phyloP scores from a whole-genome alignment of 2,113 vertebrate genomes.

The Ceyx cyanopectus region DNA sequence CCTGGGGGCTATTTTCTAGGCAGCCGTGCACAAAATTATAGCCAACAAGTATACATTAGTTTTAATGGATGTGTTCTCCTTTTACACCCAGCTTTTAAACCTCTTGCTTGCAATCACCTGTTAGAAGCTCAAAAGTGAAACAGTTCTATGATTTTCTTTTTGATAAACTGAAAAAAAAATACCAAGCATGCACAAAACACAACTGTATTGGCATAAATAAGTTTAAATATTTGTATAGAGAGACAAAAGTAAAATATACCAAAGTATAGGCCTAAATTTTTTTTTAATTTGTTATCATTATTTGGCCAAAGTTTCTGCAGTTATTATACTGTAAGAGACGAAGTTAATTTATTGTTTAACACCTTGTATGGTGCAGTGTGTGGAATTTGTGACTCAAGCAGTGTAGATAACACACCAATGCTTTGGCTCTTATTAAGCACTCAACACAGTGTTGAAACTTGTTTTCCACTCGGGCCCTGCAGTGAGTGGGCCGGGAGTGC shows the following conservation, averaged over 20 bases:
- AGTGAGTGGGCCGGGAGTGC: not conserved
- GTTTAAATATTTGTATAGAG: not conserved
- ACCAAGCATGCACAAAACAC: not conserved
- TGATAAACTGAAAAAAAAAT: not conserved
- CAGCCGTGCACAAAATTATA: not conserved
- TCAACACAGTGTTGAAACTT: not conserved
- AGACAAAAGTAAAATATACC: not conserved
- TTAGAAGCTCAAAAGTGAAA: not conserved
- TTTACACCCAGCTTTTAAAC: not conserved
- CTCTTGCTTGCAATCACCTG: not conserved
- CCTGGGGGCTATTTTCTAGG: not conserved
- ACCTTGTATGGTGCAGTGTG: not conserved
- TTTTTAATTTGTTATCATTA: not conserved
- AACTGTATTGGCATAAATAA: not conserved
- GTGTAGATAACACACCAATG: rapidly evolving
- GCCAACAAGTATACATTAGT: not conserved
- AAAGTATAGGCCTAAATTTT: not conserved
- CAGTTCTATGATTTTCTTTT: not conserved
- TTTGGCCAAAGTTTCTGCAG: not conserved
- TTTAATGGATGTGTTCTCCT: not conserved
- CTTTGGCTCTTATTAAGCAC: not conserved
- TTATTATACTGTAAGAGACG: not conserved
- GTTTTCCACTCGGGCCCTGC: not conserved
- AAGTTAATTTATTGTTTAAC: not conserved
- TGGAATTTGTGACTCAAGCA: not conserved